Percentiles rank a stretch among this genome's conserved stretches.
These are phyloP conservation scores for Aleiodes leptofemur DNA, from an alignment of 2,888 invertebrate genomes.

Conservation along the genomic window DNA sequence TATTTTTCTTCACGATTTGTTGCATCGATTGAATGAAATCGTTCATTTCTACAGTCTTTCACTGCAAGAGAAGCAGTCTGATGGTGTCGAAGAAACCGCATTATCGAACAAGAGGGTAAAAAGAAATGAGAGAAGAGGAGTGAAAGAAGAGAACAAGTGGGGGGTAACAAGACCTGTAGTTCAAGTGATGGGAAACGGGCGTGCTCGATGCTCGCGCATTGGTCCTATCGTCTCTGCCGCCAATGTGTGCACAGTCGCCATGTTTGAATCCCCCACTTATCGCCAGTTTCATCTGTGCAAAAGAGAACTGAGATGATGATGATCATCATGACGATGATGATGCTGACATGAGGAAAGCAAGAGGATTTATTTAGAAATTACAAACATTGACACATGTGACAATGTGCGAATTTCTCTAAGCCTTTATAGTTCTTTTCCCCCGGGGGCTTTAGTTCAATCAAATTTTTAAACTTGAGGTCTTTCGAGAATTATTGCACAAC, in stretches of 20 bases:
- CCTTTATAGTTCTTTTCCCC: too few species aligned
- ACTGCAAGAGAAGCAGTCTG: conserved; percentile 5
- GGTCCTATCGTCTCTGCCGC: conserved; percentile 64
- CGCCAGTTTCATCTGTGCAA: conserved; percentile 57
- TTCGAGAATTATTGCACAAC: neutral
- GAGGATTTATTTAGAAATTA: conserved; percentile 21
- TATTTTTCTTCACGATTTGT: neutral
- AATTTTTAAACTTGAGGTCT: too few species aligned
- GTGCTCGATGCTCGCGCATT: conserved; percentile 72
- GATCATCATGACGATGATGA: conserved; percentile 49
- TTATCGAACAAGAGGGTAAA: conserved; percentile 35
- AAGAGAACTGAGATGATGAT: conserved; percentile 46
- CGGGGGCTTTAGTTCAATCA: too few species aligned
- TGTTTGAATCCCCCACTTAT: conserved; percentile 69
- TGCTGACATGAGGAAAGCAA: conserved; percentile 39
- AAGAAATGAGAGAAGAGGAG: conserved; percentile 24
- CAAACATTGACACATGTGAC: conserved; percentile 33
- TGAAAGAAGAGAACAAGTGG: conserved; percentile 38
- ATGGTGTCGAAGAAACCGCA: conserved; percentile 30
- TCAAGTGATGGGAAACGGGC: conserved; percentile 61
- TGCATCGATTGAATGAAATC: conserved; percentile 27
- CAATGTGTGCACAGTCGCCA: conserved; percentile 73
- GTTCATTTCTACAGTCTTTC: conserved; percentile 14
- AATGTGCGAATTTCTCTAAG: conserved; percentile 12
- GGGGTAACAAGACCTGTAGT: conserved; percentile 52